Conservation (phyloP, 2,888 invertebrate genomes). For the Lasioglossum figueresi region DNA sequence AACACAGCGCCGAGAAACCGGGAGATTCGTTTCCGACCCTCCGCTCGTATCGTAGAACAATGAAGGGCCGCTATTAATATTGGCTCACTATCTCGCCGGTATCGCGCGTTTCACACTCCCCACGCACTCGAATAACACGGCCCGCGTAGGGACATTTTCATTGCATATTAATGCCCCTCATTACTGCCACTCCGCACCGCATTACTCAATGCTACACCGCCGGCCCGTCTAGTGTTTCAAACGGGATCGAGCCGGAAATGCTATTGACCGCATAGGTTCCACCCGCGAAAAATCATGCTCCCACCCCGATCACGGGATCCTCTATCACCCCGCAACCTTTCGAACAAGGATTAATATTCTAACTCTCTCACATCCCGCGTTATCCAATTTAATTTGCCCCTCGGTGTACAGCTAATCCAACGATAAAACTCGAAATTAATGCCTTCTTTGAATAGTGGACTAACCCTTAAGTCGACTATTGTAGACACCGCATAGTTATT, state of each 20-base stretch:
- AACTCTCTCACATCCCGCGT: neutral
- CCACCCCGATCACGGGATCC: neutral
- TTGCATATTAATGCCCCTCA: constrained; percentile 82
- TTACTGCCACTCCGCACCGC: constrained; percentile 81
- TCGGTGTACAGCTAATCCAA: neutral
- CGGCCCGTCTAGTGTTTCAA: constrained; percentile 80
- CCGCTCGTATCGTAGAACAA: constrained; percentile 72
- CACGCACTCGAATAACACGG: constrained; percentile 80
- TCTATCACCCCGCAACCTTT: neutral
- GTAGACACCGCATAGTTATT: neutral
- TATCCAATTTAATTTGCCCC: neutral
- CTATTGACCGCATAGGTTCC: constrained; percentile 66
- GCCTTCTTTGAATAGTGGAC: neutral
- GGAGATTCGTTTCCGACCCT: constrained; percentile 58
- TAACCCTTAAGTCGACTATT: neutral
- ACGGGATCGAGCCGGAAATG: constrained; percentile 73
- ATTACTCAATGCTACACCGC: constrained; percentile 81
- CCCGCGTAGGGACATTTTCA: constrained; percentile 81
- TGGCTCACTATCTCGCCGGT: constrained; percentile 78
- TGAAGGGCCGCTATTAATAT: constrained; percentile 80
- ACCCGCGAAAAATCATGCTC: constrained; percentile 60
- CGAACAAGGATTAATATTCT: neutral
- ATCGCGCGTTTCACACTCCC: constrained; percentile 79
- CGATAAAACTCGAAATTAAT: neutral
- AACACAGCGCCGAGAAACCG: constrained; percentile 29